Conservation (phyloP, 2,888 invertebrate genomes). For the Salticus scenicus region DNA sequence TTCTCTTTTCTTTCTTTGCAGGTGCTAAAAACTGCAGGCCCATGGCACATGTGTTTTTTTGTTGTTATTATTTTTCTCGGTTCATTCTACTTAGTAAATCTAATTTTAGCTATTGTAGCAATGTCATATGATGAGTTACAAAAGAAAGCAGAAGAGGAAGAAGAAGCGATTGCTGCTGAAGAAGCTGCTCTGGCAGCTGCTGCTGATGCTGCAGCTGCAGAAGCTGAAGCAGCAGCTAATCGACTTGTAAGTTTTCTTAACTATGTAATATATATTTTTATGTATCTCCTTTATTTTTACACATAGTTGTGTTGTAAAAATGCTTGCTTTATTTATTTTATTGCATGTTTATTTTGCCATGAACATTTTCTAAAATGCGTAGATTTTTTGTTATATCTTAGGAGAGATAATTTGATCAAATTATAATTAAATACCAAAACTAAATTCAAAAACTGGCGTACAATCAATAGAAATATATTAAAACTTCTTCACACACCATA, state of each 20-base stretch:
- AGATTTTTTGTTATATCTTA: too few species aligned
- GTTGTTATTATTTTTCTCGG: slow-evolving; percentile 98
- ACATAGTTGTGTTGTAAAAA: too few species aligned
- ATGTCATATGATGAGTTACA: slow-evolving; percentile 99
- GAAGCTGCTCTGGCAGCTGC: slow-evolving; percentile 82
- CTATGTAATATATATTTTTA: too few species aligned
- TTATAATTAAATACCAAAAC: too few species aligned
- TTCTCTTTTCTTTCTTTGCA: slow-evolving; percentile 32
- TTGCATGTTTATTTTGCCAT: too few species aligned
- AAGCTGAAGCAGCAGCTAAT: slow-evolving; percentile 30
- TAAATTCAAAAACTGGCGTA: too few species aligned
- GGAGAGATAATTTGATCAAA: too few species aligned
- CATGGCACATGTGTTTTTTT: slow-evolving; percentile 98
- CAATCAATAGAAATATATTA: too few species aligned
- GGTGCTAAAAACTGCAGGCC: slow-evolving; percentile 92
- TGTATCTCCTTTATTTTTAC: too few species aligned
- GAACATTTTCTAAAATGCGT: too few species aligned
- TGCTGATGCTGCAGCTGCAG: slow-evolving; percentile 55
- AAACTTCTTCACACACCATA: too few species aligned
- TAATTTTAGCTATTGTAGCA: slow-evolving; percentile 99
- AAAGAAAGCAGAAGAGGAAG: slow-evolving; percentile 97
- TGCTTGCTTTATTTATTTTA: too few species aligned
- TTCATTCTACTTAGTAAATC: slow-evolving; percentile 98
- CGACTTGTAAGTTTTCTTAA: slow-evolving; percentile 42
- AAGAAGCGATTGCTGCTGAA: slow-evolving; percentile 85